Percentiles rank a stretch among this genome's conserved stretches.
These are phyloP conservation scores for Chloroceryle inda DNA, from an alignment of 2,797 vertebrate species.

Conservation along the genomic window DNA sequence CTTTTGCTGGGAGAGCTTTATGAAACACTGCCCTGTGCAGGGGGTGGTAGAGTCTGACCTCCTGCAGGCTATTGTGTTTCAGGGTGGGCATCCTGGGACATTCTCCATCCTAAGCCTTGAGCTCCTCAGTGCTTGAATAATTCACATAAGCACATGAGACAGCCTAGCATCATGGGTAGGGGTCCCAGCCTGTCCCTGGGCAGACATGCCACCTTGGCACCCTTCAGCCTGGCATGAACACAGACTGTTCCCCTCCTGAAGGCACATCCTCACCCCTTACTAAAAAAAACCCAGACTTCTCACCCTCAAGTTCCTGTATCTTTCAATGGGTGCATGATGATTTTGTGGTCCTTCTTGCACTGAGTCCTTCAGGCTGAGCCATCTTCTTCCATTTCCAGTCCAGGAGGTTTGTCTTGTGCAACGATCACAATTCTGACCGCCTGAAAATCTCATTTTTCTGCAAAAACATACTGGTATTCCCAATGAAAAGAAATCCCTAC, in stretches of 20 bases:
- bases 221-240: not conserved
- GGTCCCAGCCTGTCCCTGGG: not conserved
- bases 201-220: not conserved
- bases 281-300: not conserved
- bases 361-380: not conserved
- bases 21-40: not conserved
- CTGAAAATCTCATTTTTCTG: not conserved
- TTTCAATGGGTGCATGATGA: rapidly evolving
- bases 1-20: not conserved
- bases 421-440: not conserved
- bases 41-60: not conserved
- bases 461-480: rapidly evolving
- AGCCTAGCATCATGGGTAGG: rapidly evolving
- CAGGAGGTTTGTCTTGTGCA: rapidly evolving
- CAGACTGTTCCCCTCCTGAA: not conserved
- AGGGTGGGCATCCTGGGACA: not conserved
- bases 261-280: not conserved
- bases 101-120: not conserved
- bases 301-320: not conserved
- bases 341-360: rapidly evolving
- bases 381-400: not conserved
- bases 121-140: not conserved
- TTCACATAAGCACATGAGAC: not conserved
- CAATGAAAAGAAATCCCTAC: rapidly evolving
- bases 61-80: not conserved